These are phyloP conservation scores for Drosophila neutralis DNA, from an alignment of 2,888 invertebrate genomes.

Conservation along the genomic window DNA sequence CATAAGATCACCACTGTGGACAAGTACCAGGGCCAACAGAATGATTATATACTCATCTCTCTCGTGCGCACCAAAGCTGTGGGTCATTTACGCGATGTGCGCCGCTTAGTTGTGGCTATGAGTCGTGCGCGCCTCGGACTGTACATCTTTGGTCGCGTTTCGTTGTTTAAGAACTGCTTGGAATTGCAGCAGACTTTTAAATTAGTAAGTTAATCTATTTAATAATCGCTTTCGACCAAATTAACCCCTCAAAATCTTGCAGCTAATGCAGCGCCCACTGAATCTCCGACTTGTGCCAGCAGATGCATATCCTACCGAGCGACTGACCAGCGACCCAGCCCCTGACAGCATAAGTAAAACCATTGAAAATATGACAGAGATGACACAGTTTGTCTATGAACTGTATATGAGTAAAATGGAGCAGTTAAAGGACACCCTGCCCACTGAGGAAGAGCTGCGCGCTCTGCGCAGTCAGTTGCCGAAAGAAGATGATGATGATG, in stretches of 20 bases:
- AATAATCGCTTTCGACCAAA: background rate
- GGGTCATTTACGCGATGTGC: constrained; percentile 98
- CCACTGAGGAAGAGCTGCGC: constrained; percentile 69
- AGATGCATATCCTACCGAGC: constrained; percentile 91
- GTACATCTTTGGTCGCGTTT: constrained; percentile 96
- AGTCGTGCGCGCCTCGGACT: constrained; percentile 98
- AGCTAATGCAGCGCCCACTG: constrained; percentile 93
- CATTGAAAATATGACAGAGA: constrained; percentile 91
- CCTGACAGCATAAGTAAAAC: constrained; percentile 80
- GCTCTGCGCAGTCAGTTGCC: constrained; percentile 84
- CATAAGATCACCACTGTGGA: constrained; percentile 98
- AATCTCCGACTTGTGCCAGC: constrained; percentile 91
- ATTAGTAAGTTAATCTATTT: constrained; percentile 86
- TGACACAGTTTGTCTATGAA: constrained; percentile 97
- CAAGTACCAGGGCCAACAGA: constrained; percentile 99
- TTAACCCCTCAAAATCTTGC: constrained; percentile 44
- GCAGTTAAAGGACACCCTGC: constrained; percentile 85
- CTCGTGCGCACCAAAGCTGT: constrained; percentile 97
- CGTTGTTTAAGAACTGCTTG: constrained; percentile 97
- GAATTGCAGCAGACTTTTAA: constrained; percentile 98
- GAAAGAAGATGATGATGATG: constrained; percentile 83
- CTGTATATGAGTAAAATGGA: constrained; percentile 93
- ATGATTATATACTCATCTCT: constrained; percentile 98
- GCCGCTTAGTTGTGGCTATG: constrained; percentile 98
- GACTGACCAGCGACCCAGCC: constrained; percentile 85